Conservation (phyloP, 2,113 vertebrate genomes). For the Oceanites oceanicus region DNA sequence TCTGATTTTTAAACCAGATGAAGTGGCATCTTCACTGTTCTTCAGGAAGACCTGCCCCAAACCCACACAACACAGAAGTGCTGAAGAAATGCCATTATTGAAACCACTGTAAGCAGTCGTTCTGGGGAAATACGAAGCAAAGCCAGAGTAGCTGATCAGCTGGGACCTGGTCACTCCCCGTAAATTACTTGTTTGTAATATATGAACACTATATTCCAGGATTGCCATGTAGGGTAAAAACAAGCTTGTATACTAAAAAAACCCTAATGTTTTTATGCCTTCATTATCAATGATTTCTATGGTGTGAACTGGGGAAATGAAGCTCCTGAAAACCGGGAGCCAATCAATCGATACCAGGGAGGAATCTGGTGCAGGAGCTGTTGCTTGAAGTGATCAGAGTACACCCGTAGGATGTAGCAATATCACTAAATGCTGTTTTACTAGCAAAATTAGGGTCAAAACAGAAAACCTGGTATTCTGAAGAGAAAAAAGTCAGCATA, state of each 20-base stretch:
- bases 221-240: not conserved
- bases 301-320: not conserved
- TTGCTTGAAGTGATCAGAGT: not conserved
- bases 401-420: not conserved
- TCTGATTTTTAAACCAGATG: not conserved
- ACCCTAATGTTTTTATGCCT: not conserved
- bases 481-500: too few relatives aligned
- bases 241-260: not conserved
- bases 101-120: too few relatives aligned
- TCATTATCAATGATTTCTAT: not conserved
- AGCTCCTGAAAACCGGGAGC: not conserved
- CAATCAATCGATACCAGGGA: too few relatives aligned
- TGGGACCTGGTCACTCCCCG: fast-evolving
- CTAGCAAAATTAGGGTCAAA: not conserved
- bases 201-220: fast-evolving
- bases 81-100: not conserved
- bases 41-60: not conserved
- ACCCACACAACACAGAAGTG: not conserved
- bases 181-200: not conserved
- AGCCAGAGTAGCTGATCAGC: not conserved
- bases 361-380: not conserved
- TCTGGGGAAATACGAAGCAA: not conserved
- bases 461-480: not conserved
- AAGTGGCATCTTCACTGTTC: not conserved
- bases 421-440: not conserved